Percentiles rank a stretch among this genome's conserved stretches.
Evolutionary conservation across 2,113 vertebrate species (phyloP).

Genomic region (Crotalus horridus): DNA sequence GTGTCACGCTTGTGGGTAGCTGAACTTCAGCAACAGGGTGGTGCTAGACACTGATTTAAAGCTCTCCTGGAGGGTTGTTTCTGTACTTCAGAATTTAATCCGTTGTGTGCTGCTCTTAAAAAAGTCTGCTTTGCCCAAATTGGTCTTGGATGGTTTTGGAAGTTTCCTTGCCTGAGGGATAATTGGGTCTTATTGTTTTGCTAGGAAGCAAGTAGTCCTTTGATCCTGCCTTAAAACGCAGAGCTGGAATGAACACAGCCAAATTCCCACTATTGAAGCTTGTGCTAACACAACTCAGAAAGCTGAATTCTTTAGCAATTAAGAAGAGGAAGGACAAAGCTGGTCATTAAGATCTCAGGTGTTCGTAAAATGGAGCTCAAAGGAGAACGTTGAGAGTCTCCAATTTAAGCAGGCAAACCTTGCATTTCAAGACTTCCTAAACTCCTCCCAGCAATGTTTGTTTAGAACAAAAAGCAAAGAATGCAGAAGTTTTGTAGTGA

Average conservation of each 20-base stretch:
- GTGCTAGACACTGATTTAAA: not conserved
- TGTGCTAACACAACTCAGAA: not conserved
- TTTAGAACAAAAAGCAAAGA: not conserved
- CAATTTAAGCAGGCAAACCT: not conserved
- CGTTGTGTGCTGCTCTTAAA: not conserved
- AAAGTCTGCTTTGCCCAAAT: not conserved
- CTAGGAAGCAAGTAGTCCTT: conserved; percentile 21
- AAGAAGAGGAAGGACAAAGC: not conserved
- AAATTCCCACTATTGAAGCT: not conserved
- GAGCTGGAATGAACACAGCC: not conserved
- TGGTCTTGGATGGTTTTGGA: not conserved
- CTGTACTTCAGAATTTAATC: not conserved
- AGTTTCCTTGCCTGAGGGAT: not conserved
- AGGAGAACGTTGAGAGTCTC: not conserved
- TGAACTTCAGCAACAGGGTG: not conserved
- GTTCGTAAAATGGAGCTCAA: not conserved
- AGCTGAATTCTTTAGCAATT: not conserved
- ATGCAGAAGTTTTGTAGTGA: not conserved
- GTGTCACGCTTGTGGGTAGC: not conserved
- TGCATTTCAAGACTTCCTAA: not conserved
- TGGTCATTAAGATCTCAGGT: not conserved
- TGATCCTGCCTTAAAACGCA: not conserved
- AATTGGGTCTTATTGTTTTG: conserved; percentile 26
- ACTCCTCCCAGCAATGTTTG: not conserved
- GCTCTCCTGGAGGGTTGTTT: not conserved